Base-by-base conservation (phyloP, 2,888 invertebrate species). In the Cynaeus angustus region DNA sequence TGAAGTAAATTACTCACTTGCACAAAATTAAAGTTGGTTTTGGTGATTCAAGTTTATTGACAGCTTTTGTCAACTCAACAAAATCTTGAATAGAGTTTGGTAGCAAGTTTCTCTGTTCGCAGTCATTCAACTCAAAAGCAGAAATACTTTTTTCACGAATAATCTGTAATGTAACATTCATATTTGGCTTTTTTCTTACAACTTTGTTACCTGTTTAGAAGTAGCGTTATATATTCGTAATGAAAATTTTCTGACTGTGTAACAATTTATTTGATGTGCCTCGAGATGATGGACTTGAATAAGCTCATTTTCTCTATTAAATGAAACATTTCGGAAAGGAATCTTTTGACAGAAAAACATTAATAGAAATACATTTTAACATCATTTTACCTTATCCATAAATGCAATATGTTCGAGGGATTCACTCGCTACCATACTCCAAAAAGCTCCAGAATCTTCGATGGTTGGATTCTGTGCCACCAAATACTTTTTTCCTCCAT, bases 381-480 rank as follows among this genome's bases (percentile, higher is more conserved):
- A 1, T 3, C 1, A 21, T 21, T 21, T 21, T 21, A 21, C 21
- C 9, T 28, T 21, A 26, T 28, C 26, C 26, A 50, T 3, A 50
- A 26, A 26, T 6, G 26, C 0, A 10, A 50, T n/a, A 28, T 12
- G 7, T 10, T 9, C 3, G 10, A 50, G 7, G 10, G 9, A 28
- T 28, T 50, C n/a, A 8, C 8, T 26, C 5, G 33, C 33, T 21
- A 55, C 10, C 16, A 55, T 14, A 1, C 5, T 55, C 55, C 55
- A 55, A 14, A 55, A 55, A 9, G 13, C 30, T n/a, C 4, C n/a
- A 37, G 8, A 8, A 14, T 41, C 13, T 1, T 48, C 48, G 9
- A 3, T 21, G 9, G 3, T 16, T 55, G 38, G 55, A 13, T 37
- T n/a, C 38, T 38, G 14, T 16, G 21, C 8, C 14, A 55, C n/a